These are phyloP conservation scores for Drosophila atroscutellata DNA, from an alignment of 2,888 invertebrate species.

Conservation along the genomic window DNA sequence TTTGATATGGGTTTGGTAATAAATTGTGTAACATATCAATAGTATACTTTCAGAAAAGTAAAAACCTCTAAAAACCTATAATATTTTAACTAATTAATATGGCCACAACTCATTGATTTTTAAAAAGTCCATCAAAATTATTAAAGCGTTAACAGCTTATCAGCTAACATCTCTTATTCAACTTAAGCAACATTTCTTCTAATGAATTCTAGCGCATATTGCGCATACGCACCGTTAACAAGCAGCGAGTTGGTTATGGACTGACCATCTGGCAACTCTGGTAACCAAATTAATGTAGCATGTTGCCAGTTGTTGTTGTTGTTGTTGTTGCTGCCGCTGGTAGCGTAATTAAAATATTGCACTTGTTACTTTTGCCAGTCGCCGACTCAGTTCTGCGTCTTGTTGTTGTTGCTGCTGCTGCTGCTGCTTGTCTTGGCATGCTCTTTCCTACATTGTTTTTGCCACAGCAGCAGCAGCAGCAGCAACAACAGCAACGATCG, in stretches of 20 bases:
- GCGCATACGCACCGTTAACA: slow-evolving; percentile 55
- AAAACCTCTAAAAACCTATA: not conserved
- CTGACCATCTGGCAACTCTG: slow-evolving; percentile 65
- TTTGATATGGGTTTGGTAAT: not conserved
- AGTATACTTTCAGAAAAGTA: no score
- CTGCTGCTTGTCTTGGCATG: slow-evolving; percentile 19
- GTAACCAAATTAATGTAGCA: slow-evolving; percentile 48
- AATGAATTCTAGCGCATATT: not conserved
- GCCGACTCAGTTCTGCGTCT: slow-evolving; percentile 31
- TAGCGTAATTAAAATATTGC: slow-evolving; percentile 82
- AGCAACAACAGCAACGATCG: slow-evolving; percentile 36
- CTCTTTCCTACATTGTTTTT: slow-evolving; percentile 53
- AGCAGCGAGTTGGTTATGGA: not conserved
- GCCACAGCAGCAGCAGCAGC: slow-evolving; percentile 42
- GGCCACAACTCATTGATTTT: no score
- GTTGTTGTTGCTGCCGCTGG: slow-evolving; percentile 45
- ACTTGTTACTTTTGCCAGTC: slow-evolving; percentile 74
- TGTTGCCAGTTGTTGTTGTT: slow-evolving; percentile 31
- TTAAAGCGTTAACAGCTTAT: not conserved
- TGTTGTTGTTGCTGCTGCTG: slow-evolving; percentile 28
- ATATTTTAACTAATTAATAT: not conserved
- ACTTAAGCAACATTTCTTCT: not conserved
- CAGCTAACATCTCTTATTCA: not conserved
- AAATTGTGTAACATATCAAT: not conserved
- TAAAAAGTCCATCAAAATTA: no score